Percentiles rank a stretch among this genome's conserved stretches.
phyloP scores from a whole-genome alignment of 2,888 invertebrate species.

The Scaptomyza caliginosa region DNA sequence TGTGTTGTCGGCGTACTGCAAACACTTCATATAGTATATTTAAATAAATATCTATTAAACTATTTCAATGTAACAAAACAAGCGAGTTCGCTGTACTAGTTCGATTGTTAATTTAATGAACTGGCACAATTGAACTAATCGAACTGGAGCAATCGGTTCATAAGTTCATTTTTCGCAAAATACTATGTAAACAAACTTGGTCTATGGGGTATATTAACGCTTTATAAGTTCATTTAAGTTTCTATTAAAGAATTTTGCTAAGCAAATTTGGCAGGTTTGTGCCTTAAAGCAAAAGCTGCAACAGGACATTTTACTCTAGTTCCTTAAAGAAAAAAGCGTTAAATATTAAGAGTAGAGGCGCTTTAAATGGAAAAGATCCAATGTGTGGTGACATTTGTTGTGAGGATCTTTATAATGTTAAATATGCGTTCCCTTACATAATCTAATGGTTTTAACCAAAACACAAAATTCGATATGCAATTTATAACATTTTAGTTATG shows the following conservation, averaged over 20 bases:
- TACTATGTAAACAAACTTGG: constrained; percentile 46
- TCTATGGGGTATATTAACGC: constrained; percentile 34
- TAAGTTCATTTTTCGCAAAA: constrained; percentile 23
- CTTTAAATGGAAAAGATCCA: background rate
- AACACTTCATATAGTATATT: constrained; percentile 38
- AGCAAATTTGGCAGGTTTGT: too few species aligned
- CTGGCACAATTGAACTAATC: constrained; percentile 25
- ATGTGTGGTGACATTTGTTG: background rate
- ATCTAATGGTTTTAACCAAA: background rate
- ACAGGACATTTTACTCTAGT: background rate
- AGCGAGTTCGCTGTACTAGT: constrained; percentile 11
- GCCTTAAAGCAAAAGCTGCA: too few species aligned
- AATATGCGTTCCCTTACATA: background rate
- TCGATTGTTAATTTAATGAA: constrained; percentile 35
- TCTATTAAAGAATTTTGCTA: too few species aligned
- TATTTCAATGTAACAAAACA: constrained; percentile 13
- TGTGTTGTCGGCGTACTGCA: constrained; percentile 21
- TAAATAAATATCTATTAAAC: constrained; percentile 3
- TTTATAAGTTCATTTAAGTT: background rate
- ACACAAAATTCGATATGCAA: too few species aligned
- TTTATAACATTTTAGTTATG: too few species aligned
- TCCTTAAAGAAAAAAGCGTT: background rate
- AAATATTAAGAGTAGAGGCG: background rate
- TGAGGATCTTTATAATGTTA: background rate
- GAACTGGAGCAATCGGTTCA: constrained; percentile 44